Conservation (phyloP, 2,113 vertebrate species). For the Hyaena hyaena region DNA sequence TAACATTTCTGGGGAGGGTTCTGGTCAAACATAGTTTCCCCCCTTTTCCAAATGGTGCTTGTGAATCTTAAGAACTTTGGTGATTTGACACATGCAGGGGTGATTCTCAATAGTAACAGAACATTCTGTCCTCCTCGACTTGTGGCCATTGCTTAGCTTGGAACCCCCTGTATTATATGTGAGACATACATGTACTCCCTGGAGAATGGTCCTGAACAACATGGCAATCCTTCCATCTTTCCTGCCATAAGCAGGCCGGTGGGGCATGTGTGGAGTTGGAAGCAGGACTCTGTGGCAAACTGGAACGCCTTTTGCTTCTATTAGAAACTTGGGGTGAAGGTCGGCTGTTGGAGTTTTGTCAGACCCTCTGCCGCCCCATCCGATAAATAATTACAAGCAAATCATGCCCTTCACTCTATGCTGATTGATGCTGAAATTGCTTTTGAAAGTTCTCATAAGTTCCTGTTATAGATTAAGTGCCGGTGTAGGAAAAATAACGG, state of each 20-base stretch:
- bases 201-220: neutral
- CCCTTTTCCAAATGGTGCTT: neutral
- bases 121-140: neutral
- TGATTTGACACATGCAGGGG: neutral
- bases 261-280: neutral
- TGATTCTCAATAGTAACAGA: neutral
- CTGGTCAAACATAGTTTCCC: neutral
- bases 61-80: neutral
- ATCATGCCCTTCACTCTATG: slow-evolving; percentile 89
- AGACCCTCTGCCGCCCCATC: slow-evolving; percentile 84
- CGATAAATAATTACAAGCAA: slow-evolving; percentile 93
- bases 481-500: slow-evolving; percentile 93
- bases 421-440: slow-evolving; percentile 95
- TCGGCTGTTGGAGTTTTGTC: slow-evolving; percentile 77
- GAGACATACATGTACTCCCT: neutral
- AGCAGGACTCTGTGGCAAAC: neutral
- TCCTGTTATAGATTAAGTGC: slow-evolving; percentile 96
- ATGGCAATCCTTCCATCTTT: neutral
- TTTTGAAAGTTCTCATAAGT: slow-evolving; percentile 96
- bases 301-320: slow-evolving; percentile 47
- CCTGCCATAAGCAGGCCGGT: neutral
- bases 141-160: neutral
- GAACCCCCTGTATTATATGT: neutral
- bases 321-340: slow-evolving; percentile 85
- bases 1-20: neutral